Conservation (phyloP, 1,140 invertebrate genomes). For the Drosophila busckii region DNA sequence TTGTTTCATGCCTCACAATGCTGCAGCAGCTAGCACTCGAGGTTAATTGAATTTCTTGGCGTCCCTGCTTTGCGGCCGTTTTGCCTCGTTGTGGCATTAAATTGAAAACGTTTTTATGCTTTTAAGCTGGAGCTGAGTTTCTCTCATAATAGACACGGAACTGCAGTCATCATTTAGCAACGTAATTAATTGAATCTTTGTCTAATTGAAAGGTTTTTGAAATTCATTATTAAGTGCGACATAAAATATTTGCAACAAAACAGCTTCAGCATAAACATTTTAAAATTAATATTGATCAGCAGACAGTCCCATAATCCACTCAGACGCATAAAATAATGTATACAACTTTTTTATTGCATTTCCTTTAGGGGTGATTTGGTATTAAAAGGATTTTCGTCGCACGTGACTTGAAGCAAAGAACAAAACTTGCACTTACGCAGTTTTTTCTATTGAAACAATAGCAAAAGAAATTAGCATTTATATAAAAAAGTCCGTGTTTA, state of each 20-base stretch:
- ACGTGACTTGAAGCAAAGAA: slow-evolving; percentile 40
- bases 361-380: too few species aligned
- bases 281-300: slow-evolving; percentile 1
- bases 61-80: slow-evolving; percentile 18
- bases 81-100: slow-evolving; percentile 9
- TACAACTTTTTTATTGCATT: slow-evolving; percentile 32
- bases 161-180: slow-evolving; percentile 32
- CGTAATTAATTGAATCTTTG: slow-evolving; percentile 68
- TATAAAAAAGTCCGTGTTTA: slow-evolving; percentile 65
- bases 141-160: slow-evolving; percentile 35
- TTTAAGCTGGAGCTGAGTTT: slow-evolving; percentile 63
- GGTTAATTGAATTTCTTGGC: slow-evolving; percentile 70
- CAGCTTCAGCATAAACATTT: not conserved
- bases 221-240: slow-evolving; percentile 18
- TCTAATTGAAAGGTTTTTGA: slow-evolving; percentile 64
- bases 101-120: slow-evolving; percentile 61
- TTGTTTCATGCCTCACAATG: slow-evolving; percentile 63
- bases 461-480: slow-evolving; percentile 61
- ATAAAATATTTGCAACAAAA: not conserved
- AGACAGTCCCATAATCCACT: slow-evolving; percentile 13
- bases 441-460: slow-evolving; percentile 48
- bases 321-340: too few species aligned
- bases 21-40: slow-evolving; percentile 61
- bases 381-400: slow-evolving; percentile 69
- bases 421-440: slow-evolving; percentile 7